Base-by-base conservation (phyloP, 2,797 vertebrate genomes). In the Diceros bicornis region DNA sequence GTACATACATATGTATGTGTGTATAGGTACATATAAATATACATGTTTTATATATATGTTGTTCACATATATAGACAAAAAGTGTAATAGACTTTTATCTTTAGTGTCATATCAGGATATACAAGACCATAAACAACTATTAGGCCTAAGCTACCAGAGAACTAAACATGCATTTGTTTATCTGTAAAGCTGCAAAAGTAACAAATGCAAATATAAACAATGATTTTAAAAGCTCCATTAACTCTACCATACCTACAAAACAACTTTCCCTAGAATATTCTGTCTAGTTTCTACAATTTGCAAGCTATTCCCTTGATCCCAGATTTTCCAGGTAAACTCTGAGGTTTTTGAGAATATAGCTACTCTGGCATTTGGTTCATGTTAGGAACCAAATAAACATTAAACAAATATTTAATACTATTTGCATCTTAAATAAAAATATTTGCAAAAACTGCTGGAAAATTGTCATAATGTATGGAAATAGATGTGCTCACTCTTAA, bases 311-410 rank as follows among this genome's bases (percentile, higher is more conserved):
- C 29, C 61, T 71, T 75, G n/a, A 34, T 47, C 2, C 14, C n/a
- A 66, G 6, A 29, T n/a, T 64, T 44, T 64, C 16, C 44, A 91
- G 37, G 21, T 71, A 50, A 61, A 89, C 9, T 68, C 2, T 90
- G 7, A 52, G 4, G 11, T 8, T 68, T 44, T 29, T 4, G 7
- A 75, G 20, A 13, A 0, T 37, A 14, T 64, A 4, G 0, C 3
- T 41, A 27, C 14, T 75, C 17, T 9, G 47, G 7, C 1, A 34
- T 17, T 66, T 57, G 8, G 16, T 12, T 41, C 7, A 64, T 64
- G 13, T 69, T 29, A 85, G 11, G 44, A 64, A 2, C 23, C 41
- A 41, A 41, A 41, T 41, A 41, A 41, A 41, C 41, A 41, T 41
- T 41, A 41, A 41, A 41, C 5, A 41, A 41, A 41, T 41, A 41